Evolutionary conservation across 2,888 invertebrate species (phyloP).

Genomic region (Volucella inanis): DNA sequence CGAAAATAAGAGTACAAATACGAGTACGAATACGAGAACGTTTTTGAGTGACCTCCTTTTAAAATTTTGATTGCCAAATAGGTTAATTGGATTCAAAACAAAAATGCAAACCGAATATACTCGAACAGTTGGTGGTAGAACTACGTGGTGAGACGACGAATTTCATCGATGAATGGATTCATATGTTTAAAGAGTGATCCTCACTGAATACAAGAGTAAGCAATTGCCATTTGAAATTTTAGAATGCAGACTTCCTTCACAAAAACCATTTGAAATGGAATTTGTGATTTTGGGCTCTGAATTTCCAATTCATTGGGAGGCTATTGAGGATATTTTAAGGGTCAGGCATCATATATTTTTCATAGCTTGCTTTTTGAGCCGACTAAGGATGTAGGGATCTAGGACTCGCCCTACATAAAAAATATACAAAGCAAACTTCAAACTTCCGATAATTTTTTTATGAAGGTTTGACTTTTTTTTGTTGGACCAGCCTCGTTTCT

Average conservation of each 20-base stretch:
- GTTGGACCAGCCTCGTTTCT: no score
- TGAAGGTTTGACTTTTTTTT: no score
- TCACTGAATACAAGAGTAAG: neutral
- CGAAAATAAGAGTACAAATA: conserved; percentile 1
- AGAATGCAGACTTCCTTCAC: conserved; percentile 12
- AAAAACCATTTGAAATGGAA: conserved; percentile 9
- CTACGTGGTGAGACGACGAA: conserved; percentile 3
- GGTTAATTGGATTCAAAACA: conserved; percentile 64
- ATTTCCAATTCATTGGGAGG: no score
- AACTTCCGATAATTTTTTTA: no score
- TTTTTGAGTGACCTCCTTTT: conserved; percentile 49
- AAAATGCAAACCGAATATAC: conserved; percentile 56
- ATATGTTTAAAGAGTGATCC: no score
- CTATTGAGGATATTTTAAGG: no score
- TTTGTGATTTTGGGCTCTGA: neutral
- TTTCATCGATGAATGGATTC: conserved; percentile 4
- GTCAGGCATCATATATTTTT: no score
- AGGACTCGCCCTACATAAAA: no score
- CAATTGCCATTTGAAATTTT: conserved; percentile 22
- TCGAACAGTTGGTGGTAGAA: conserved; percentile 16
- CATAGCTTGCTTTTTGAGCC: no score
- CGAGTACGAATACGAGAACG: neutral
- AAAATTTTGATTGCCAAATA: conserved; percentile 59
- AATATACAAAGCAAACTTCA: no score
- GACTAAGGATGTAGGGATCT: no score